phyloP scores from a whole-genome alignment of 2,888 invertebrate genomes.

The Tuberolachnus salignus region DNA sequence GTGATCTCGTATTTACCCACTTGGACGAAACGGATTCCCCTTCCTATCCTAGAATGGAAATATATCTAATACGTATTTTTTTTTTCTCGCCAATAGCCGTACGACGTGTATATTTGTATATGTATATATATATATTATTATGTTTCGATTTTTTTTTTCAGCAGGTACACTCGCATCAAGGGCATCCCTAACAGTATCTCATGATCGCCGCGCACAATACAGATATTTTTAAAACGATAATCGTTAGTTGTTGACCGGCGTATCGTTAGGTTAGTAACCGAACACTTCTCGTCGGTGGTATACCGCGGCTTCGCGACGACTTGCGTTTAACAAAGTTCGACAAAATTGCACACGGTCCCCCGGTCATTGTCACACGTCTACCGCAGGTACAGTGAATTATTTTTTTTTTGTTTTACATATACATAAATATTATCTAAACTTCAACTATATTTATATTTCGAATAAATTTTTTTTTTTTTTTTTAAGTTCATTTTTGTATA shows the following conservation, averaged over 20 bases:
- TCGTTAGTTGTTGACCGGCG: constrained; percentile 42
- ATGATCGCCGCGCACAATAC: background rate
- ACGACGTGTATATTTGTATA: too few relatives aligned
- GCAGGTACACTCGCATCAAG: constrained; percentile 29
- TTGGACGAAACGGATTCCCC: constrained; percentile 20
- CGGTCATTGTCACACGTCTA: background rate
- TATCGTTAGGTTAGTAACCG: constrained; percentile 6
- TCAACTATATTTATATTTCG: too few relatives aligned
- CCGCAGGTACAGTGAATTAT: constrained; percentile 14
- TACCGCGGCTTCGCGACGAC: background rate
- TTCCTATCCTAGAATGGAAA: background rate
- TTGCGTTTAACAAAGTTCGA: constrained; percentile 11
- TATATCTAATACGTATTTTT: background rate
- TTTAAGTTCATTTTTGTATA: too few relatives aligned
- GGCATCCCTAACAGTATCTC: constrained; percentile 36
- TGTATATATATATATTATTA: background rate
- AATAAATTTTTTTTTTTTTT: too few relatives aligned
- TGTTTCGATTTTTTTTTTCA: constrained; percentile 34
- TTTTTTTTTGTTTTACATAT: background rate
- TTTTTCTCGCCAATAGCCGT: background rate
- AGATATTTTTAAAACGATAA: constrained; percentile 26
- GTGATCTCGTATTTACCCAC: constrained; percentile 27
- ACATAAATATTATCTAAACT: background rate
- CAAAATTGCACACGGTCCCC: background rate
- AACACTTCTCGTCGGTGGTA: background rate